Evolutionary conservation across 2,113 vertebrate species (phyloP).

Genomic region (Urocolius indicus): DNA sequence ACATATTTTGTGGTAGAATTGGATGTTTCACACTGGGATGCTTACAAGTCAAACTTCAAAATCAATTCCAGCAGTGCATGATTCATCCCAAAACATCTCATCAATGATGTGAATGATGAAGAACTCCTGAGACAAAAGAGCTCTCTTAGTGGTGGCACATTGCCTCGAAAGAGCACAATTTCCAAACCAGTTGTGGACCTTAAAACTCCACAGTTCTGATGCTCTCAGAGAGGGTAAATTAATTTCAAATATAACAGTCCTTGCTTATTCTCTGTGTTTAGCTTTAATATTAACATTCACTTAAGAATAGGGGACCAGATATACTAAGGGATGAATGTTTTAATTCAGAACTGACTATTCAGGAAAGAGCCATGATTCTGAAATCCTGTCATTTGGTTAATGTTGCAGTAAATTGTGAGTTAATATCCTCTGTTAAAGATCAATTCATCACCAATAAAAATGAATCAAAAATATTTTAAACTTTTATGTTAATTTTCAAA

Average conservation of each 20-base stretch:
- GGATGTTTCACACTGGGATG: background rate
- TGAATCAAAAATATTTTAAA: constrained; percentile 2
- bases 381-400: background rate
- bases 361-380: background rate
- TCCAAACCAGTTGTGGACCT: background rate
- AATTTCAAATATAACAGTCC: background rate
- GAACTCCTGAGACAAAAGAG: background rate
- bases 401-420: background rate
- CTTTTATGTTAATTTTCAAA: constrained; percentile 7
- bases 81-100: constrained; percentile 7
- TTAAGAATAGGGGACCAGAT: background rate
- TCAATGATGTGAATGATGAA: constrained; percentile 25
- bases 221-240: background rate
- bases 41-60: background rate
- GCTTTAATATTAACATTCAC: background rate
- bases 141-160: background rate
- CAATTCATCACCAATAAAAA: background rate
- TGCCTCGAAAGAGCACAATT: constrained; percentile 28
- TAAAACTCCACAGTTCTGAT: background rate
- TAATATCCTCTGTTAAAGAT: background rate
- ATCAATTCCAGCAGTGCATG: background rate
- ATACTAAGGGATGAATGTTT: background rate
- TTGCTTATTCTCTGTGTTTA: background rate
- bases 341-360: background rate
- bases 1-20: background rate